phyloP scores from a whole-genome alignment of 2,888 invertebrate species.

The Rhabditoides inermis region DNA sequence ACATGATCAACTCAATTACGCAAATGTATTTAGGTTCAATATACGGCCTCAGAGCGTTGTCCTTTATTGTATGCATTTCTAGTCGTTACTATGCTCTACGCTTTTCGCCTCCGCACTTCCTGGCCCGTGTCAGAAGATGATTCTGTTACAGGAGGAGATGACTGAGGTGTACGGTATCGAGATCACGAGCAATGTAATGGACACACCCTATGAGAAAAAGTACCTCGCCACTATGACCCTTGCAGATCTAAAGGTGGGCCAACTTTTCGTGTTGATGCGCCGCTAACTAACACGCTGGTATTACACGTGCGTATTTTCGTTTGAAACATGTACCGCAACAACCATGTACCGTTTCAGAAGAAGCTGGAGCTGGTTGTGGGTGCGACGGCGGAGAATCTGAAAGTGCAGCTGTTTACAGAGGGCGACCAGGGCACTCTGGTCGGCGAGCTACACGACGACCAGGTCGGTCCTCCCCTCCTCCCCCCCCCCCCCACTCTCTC shows the following conservation, averaged over 20 bases:
- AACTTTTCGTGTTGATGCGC: background rate
- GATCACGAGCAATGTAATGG: constrained; percentile 31
- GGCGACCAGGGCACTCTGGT: constrained; percentile 23
- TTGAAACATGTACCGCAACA: too few relatives aligned
- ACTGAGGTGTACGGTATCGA: constrained; percentile 19
- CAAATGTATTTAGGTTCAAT: too few relatives aligned
- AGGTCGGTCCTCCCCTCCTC: too few relatives aligned
- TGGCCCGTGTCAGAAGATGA: too few relatives aligned
- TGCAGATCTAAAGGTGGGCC: constrained; percentile 27
- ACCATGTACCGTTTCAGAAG: constrained; percentile 22
- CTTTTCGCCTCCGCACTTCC: too few relatives aligned
- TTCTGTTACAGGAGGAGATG: too few relatives aligned
- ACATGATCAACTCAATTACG: too few relatives aligned
- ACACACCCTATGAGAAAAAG: constrained; percentile 32
- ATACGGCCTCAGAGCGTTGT: too few relatives aligned
- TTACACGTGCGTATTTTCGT: background rate
- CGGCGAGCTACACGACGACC: constrained; percentile 19
- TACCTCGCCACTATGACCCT: constrained; percentile 15
- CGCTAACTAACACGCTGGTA: too few relatives aligned
- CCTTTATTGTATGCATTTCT: too few relatives aligned
- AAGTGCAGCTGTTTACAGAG: constrained; percentile 22
- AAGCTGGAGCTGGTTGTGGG: constrained; percentile 39
- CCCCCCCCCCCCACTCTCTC: too few relatives aligned
- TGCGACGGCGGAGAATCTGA: constrained; percentile 23
- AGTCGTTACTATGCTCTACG: too few relatives aligned